Base-by-base conservation (phyloP, 2,797 vertebrate species). In the Alauda arvensis region DNA sequence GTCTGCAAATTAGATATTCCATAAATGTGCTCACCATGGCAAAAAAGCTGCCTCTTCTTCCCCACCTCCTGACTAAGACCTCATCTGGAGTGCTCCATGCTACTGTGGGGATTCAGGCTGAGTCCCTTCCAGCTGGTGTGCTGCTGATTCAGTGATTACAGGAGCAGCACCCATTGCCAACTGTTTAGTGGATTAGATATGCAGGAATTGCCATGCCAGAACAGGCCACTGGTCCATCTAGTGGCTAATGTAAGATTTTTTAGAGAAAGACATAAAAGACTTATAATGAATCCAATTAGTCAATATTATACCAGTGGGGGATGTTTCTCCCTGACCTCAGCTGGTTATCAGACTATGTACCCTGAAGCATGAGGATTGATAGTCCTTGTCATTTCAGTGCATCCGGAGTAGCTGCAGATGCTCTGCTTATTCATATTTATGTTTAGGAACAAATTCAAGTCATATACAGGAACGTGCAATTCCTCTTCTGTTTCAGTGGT, bases 261-360 rank as follows among this genome's bases (percentile, higher is more conserved):
- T 92, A 91, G 66, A 88, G 77, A 92, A 94, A 94, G 87, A 88
- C 76, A 87, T 95, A 96, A 95, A 97, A 96, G 72, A 81, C 62
- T 87, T 87, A 77, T 95, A 96, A 95, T 91, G 81, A 94, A 91
- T 92, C 92, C 85, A 94, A 95, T 94, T 89, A 83, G 85, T 77
- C 81, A 83, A 67, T 91, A 91, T 66, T 92, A 88, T 82, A 94
- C 89, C 89, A 77, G 60, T 85, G 94, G 93, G 77, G 83, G 72
- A 94, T 92, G 93, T 95, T 94, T 96, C 72, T 92, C 81, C 79
- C 91, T 96, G 95, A 96, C 95, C 95, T 96, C 95, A 96, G 95
- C 93, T 97, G 95, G 91, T 96, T 93, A 89, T 95, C 93, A 94
- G 91, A 94, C 95, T 95, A 90, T 83, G 76, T 92, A 91, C 82